Base-by-base conservation (phyloP, 2,888 invertebrate genomes). In the Buathra laborator region DNA sequence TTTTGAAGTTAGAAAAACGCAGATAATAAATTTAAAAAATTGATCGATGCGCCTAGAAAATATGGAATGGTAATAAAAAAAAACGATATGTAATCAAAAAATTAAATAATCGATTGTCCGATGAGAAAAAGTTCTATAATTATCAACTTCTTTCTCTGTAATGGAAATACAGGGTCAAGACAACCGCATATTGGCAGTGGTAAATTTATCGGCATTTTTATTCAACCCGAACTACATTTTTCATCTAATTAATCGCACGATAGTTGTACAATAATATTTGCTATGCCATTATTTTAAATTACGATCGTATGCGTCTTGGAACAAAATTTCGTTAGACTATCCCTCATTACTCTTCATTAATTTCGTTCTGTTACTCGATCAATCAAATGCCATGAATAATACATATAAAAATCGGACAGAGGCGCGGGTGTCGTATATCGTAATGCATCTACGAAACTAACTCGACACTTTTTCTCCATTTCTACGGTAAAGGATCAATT, bases 371-470 rank as follows among this genome's bases (percentile, higher is more conserved):
- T 56, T 16, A 24, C 24, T 56, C 19, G 56, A 56, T 12, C 56
- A 10, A 56, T 56, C 19, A 19, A 56, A 56, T 56, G 19, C 12
- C 56, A 56, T 56, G 12, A 16, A 24, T 19, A 66, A 53, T 72
- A 78, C 66, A 32, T 74, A 71, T 59, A 71, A 77, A 82, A 74
- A 46, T 72, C 37, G 56, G 32, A 82, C 56, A 83, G 32, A 12
- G 32, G 48, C 64, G 67, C 48, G 82, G 48, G 56, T 24, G 24
- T 56, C 4, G 48, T 62, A 78, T 67, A 46, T 48, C 53, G 67
- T 72, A 78, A 78, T 83, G 67, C 56, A 56, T 53, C 59, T 71
- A 77, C 62, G 67, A 77, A 51, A 78, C 77, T 56, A 78, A 59
- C 78, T 72, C 62, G 78, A 79, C 78, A 78, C 78, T 78, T 74